Evolutionary conservation across 2,113 vertebrate species (phyloP), one percentile per base, ranked within the genome.

Genomic region (Promerops cafer): DNA sequence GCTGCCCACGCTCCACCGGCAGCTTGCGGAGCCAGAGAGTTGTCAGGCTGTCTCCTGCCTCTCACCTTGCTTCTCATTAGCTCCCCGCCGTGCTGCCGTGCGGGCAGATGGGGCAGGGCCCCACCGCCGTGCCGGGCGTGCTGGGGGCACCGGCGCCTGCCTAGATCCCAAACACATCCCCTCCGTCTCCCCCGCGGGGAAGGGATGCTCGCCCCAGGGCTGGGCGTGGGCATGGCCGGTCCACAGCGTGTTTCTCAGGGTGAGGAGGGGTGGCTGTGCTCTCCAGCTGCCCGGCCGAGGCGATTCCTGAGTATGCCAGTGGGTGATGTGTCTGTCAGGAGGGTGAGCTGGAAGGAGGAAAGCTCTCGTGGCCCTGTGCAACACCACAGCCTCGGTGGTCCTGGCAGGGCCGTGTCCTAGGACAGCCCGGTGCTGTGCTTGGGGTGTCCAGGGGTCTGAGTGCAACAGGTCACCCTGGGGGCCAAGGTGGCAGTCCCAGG

Each of bases 21-120:
- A 93, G 71, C 79, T 91, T 96, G 96, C 44, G 13, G 89, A 80
- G 97, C 94, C 97, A 71, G 60, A 89, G 92, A 95, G 75, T 93
- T 84, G 92, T 93, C 87, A 88, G 83, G 39, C 93, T 37, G 21
- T 95, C 94, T 96, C 95, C 97, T 95, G 96, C 96, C 95, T 97
- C 88, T 91, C 95, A 95, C 95, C 96, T 97, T 85, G 28, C 92
- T 94, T 93, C 97, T 98, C 97, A 97, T 98, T 98, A 98, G 98
- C 96, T 97, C 95, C 98, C 97, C 3, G 69, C 95, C 6, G 81
- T 6, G 96, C 91, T 57, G 91, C 96, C 52, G 40, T n/a, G 16
- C 50, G 1, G 93, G 96, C 98, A 97, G 97, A 96, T 96, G 98
- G 97, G 97, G 89, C 96, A 90, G 85, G 56, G 86, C 72, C 79